Evolutionary conservation across 2,797 vertebrate species (phyloP), one percentile per base, ranked within the genome.

Genomic region (Yasuhikotakia modesta): DNA sequence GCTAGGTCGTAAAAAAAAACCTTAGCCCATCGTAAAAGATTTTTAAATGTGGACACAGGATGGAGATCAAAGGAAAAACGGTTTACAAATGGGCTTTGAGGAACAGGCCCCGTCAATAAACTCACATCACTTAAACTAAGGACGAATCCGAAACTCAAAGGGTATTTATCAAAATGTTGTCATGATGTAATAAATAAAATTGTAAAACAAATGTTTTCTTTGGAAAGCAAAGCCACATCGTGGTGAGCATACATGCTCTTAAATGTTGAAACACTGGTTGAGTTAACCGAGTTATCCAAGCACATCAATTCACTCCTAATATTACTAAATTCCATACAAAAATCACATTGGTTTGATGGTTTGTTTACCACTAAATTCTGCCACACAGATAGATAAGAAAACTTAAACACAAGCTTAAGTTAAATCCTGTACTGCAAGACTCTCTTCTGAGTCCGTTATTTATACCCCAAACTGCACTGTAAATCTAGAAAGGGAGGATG

Each of bases 401-500:
- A 46, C 35, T 16, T 43, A 43, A 16, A 22, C 2, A 39, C 5
- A 50, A 65, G 67, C 32, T 32, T 16, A 22, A 65, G 6, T 7
- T 50, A 52, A 76, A 61, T 57, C 11, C 32, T 32, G 16, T 13
- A 24, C n/a, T 17, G 45, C 24, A 48, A 48, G 10, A 61, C 21
- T 35, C 39, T 61, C 30, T 35, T 79, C 69, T 3, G 27, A 67
- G 55, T 48, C 57, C 57, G 72, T 70, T 76, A 73, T 84, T 81
- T 64, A 81, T 83, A 60, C 78, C 53, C 67, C 8, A 55, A 52
- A 50, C 63, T 70, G 35, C 5, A 11, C 21, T 4, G 53, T 80
- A 81, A 83, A 83, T 82, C 79, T 70, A 60, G 55, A 52, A 35
- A 27, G 32, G n/a, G 22, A 48, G 63, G 77, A 58, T 3, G 39